Conservation (phyloP, 2,113 vertebrate genomes). For the Fulmarus glacialis region DNA sequence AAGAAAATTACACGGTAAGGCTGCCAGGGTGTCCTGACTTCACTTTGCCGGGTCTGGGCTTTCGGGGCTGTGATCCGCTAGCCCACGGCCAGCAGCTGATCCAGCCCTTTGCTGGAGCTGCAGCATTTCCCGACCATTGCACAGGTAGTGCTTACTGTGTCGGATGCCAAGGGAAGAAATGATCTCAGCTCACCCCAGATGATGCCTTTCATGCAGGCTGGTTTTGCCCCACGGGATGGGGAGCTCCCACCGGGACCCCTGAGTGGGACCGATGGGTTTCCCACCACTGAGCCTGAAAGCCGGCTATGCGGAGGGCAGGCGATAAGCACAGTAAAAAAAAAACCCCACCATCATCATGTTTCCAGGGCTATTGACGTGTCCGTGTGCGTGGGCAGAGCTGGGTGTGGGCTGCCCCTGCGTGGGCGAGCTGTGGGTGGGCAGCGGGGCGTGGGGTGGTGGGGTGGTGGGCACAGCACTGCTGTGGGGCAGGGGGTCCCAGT, state of each 20-base stretch:
- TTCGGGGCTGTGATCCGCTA: background rate
- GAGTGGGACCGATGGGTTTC: background rate
- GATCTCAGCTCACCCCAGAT: background rate
- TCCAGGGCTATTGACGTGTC: background rate
- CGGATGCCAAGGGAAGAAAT: background rate
- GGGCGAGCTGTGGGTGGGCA: background rate
- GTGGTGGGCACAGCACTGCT: background rate
- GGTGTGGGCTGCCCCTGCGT: background rate
- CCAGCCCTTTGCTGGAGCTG: background rate
- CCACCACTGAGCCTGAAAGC: background rate
- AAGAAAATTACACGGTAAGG: slow-evolving; percentile 27
- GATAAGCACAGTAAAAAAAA: background rate
- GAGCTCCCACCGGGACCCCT: background rate
- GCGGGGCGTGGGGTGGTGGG: background rate
- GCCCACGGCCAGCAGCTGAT: background rate
- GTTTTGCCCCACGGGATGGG: background rate
- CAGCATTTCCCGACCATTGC: background rate
- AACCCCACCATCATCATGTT: background rate
- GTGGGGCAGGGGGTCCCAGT: background rate
- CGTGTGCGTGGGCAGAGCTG: background rate
- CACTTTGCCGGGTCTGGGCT: background rate
- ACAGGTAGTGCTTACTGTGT: background rate
- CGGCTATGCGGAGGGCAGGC: fast-evolving
- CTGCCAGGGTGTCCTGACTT: slow-evolving; percentile 63
- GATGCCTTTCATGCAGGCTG: background rate